A percentile compares a stretch with the other conserved stretches of the same genome.
phyloP scores from a whole-genome alignment of 2,888 invertebrate species.

The Acronicta alni region DNA sequence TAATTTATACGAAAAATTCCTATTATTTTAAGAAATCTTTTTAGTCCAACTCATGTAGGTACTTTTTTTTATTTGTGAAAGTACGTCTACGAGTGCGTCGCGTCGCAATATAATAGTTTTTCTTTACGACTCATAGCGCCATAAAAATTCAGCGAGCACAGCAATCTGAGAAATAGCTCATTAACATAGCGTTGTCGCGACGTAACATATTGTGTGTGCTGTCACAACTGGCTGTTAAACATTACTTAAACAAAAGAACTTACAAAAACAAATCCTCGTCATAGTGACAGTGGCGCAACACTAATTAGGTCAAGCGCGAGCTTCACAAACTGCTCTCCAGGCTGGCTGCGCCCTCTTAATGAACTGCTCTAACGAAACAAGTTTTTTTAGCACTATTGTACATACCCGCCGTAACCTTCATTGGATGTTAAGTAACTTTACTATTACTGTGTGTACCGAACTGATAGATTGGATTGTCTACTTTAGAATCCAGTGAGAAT shows the following conservation, averaged over 20 bases:
- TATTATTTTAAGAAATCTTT: too few relatives aligned
- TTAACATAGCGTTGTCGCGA: constrained; percentile 52
- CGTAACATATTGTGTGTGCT: constrained; percentile 54
- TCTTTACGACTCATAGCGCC: constrained; percentile 40
- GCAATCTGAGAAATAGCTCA: constrained; percentile 52
- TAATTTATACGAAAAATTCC: too few relatives aligned
- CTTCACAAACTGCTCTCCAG: constrained; percentile 76
- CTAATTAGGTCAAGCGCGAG: constrained; percentile 83
- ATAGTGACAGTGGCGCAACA: constrained; percentile 73
- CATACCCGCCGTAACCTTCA: constrained; percentile 36
- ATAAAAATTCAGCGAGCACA: constrained; percentile 49
- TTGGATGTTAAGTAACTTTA: constrained; percentile 39
- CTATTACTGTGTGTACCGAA: constrained; percentile 9
- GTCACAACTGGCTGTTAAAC: constrained; percentile 55
- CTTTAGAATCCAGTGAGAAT: background rate
- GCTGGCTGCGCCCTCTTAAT: constrained; percentile 78
- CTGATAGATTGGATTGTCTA: constrained; percentile 22
- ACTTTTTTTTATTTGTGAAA: constrained; percentile 19
- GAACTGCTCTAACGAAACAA: constrained; percentile 82
- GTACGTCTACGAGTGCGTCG: constrained; percentile 16
- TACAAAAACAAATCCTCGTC: constrained; percentile 74
- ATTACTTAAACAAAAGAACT: constrained; percentile 68
- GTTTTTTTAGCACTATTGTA: constrained; percentile 76
- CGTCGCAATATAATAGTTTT: constrained; percentile 45
- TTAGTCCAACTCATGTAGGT: constrained; percentile 11